Base-by-base conservation (phyloP, 2,888 invertebrate species). In the Pediacus dermestoides region DNA sequence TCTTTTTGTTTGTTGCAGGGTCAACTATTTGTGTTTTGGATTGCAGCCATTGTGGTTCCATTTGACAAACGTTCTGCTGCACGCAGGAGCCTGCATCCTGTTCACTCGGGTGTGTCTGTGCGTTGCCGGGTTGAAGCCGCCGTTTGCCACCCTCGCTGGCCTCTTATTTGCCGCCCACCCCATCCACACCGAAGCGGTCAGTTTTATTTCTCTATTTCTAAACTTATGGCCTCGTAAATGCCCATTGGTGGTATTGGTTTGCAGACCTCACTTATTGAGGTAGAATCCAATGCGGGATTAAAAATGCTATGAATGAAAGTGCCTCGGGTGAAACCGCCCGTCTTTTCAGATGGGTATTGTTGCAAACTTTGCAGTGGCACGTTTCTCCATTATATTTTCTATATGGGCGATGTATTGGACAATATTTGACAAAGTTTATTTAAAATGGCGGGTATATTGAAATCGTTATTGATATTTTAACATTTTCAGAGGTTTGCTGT, bases 141-240 rank as follows among this genome's bases (percentile, higher is more conserved):
- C 80, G 25, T 83, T 84, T 53, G 82, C 87, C 3, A 78, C 83
- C 4, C 68, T 85, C 8, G 81, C 87, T 1, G 84, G 85, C 10
- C 67, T 85, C 26, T 71, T 90, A 53, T 92, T 91, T 63, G 88
- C 90, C 2, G 78, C 84, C 2, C 92, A 92, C 65, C 91, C 92
- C 12, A 78, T 92, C 46, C 91, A 91, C 67, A 88, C 89, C 1
- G 91, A 92, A 70, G 90, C 91, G 65, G 90, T 89, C 66, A 85
- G 87, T 79, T 40, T 51, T 54, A 34, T 44, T 38, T 37, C 35
- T 42, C 30, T 37, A 23, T 4, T 6, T 9, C 11, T 13, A 28
- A 28, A 14, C 40, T 52, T 48, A 52, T 39, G 28, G 41, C 44
- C 42, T 46, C 46, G 46, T 51, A 51, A 51, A 51, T 46, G 47